A percentile compares a stretch with the other conserved stretches of the same genome.
phyloP scores from a whole-genome alignment of 1,140 invertebrate genomes.

The Zeugodacus cucurbitae region DNA sequence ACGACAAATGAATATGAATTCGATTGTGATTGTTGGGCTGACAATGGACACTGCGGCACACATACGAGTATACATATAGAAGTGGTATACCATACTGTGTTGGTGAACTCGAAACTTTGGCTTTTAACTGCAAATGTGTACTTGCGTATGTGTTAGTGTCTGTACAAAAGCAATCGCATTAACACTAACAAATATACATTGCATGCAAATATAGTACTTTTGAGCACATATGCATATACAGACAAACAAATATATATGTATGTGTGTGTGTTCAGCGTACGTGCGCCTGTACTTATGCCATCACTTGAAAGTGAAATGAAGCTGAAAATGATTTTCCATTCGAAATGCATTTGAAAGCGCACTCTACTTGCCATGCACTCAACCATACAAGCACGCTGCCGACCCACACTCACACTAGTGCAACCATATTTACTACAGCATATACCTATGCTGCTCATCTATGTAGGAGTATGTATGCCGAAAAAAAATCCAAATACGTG shows the following conservation, averaged over 20 bases:
- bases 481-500: not conserved
- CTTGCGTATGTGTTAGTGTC: not conserved
- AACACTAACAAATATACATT: not conserved
- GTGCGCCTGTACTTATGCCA: not conserved
- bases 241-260: not conserved
- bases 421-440: not conserved
- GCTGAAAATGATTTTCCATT: slow-evolving; percentile 63
- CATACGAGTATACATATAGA: not conserved
- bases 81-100: not conserved
- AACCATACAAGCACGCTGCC: not conserved
- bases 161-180: not conserved
- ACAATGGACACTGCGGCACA: not conserved
- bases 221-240: not conserved
- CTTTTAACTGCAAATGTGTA: not conserved
- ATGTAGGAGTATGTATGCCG: not conserved
- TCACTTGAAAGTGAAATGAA: slow-evolving; percentile 63
- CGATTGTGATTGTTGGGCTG: not conserved
- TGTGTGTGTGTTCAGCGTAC: not conserved
- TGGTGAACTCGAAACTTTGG: not conserved
- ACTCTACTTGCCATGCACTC: slow-evolving; percentile 41
- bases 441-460: not conserved
- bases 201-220: slow-evolving; percentile 42
- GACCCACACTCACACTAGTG: not conserved
- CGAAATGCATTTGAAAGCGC: slow-evolving; percentile 40
- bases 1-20: slow-evolving; percentile 39